Evolutionary conservation across 2,797 vertebrate species (phyloP).

Genomic region (Dicrostonyx torquatus): DNA sequence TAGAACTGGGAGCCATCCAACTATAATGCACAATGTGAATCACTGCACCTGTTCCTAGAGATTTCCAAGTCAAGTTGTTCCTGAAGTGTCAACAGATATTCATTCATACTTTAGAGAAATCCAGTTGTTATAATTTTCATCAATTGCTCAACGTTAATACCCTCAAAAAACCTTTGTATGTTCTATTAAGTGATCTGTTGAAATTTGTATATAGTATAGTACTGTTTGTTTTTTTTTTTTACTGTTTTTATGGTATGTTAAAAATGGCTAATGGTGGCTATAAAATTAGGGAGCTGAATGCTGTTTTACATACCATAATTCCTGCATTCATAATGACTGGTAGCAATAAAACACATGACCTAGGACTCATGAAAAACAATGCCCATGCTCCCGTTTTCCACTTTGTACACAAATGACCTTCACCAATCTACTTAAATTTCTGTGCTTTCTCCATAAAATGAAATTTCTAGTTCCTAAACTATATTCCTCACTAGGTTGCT

Average conservation of each 20-base stretch:
- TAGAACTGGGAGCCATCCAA: background rate
- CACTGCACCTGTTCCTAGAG: background rate
- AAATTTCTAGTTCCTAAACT: background rate
- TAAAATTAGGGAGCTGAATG: background rate
- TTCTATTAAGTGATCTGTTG: background rate
- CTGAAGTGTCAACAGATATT: background rate
- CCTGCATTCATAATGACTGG: background rate
- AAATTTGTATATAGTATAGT: background rate
- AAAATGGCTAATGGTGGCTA: conserved; percentile 22
- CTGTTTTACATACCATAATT: background rate
- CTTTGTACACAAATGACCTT: background rate
- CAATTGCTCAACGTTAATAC: background rate
- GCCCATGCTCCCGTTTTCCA: background rate
- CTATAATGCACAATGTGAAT: background rate
- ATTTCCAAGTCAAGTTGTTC: background rate
- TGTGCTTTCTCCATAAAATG: background rate
- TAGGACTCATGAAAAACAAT: background rate
- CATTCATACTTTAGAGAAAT: background rate
- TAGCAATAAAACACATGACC: background rate
- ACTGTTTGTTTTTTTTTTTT: background rate
- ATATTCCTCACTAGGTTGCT: background rate
- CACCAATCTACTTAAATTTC: background rate
- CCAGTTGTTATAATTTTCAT: conserved; percentile 11
- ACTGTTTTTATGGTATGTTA: background rate
- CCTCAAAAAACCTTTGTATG: background rate